Conservation (phyloP, 2,888 invertebrate genomes). For the Sesamia inferens region DNA sequence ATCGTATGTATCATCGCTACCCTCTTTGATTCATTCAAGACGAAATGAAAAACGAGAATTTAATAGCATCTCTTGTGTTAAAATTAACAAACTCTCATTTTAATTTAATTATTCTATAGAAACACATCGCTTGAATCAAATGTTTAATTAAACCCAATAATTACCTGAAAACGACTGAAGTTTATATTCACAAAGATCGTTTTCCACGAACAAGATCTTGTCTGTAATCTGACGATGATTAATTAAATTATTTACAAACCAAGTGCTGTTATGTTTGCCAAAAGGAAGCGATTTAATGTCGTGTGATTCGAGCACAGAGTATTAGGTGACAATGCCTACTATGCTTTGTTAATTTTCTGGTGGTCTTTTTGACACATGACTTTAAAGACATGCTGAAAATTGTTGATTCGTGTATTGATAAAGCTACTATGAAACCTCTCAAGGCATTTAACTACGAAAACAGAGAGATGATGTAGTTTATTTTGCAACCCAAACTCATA, state of each 20-base stretch:
- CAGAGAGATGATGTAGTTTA: no score
- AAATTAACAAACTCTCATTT: conserved; percentile 27
- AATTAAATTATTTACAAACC: conserved; percentile 23
- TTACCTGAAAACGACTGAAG: conserved; percentile 39
- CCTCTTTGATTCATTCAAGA: no score
- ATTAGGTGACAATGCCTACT: background rate
- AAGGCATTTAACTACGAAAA: background rate
- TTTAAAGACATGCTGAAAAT: background rate
- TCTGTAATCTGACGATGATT: conserved; percentile 46
- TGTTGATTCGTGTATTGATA: background rate
- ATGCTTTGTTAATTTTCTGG: background rate
- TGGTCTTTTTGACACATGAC: background rate
- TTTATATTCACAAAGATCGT: conserved; percentile 27
- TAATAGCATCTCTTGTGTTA: background rate
- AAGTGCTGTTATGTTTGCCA: conserved; percentile 18
- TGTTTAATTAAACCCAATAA: conserved; percentile 49
- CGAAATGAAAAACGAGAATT: background rate
- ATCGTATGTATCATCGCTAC: no score
- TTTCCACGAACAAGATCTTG: conserved; percentile 44
- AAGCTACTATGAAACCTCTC: background rate
- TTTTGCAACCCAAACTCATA: background rate
- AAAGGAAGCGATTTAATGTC: background rate
- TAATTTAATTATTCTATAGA: conserved; percentile 22
- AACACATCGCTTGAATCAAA: conserved; percentile 39
- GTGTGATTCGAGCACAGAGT: background rate